Conservation (phyloP, 2,888 invertebrate genomes). For the Cosmia trapezina region DNA sequence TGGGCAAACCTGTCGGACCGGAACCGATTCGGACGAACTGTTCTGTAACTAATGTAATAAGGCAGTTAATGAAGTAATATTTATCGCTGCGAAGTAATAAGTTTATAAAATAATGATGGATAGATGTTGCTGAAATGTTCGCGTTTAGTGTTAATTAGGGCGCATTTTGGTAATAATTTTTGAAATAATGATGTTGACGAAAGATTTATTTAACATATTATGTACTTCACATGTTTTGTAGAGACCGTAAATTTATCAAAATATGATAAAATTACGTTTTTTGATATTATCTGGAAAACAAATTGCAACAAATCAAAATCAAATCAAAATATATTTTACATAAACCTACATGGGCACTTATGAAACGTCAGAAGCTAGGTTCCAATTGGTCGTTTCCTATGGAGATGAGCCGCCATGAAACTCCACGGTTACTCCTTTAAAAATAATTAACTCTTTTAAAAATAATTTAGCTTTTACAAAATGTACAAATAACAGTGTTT, state of each 20-base stretch:
- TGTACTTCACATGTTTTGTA: not conserved
- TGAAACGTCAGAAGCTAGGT: no score
- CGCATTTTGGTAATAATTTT: conserved; percentile 15
- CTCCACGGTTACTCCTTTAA: no score
- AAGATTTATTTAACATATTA: conserved; percentile 9
- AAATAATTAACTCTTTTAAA: no score
- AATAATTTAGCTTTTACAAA: no score
- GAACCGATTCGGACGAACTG: conserved; percentile 30
- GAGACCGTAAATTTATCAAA: not conserved
- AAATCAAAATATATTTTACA: no score
- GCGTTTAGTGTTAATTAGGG: conserved; percentile 28
- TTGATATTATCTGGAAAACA: not conserved
- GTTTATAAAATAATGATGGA: conserved; percentile 32
- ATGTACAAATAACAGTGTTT: no score
- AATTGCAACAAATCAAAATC: not conserved
- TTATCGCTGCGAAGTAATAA: conserved; percentile 20
- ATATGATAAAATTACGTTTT: not conserved
- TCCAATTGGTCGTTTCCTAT: no score
- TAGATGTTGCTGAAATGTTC: conserved; percentile 22
- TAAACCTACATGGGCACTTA: no score
- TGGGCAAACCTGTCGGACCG: conserved; percentile 36
- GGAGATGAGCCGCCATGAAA: no score
- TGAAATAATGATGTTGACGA: conserved; percentile 10
- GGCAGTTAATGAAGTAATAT: conserved; percentile 33
- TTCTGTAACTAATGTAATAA: conserved; percentile 50